Conservation (phyloP, 64 coral and sea anemone species). For the Dendronephthya gigantea region DNA sequence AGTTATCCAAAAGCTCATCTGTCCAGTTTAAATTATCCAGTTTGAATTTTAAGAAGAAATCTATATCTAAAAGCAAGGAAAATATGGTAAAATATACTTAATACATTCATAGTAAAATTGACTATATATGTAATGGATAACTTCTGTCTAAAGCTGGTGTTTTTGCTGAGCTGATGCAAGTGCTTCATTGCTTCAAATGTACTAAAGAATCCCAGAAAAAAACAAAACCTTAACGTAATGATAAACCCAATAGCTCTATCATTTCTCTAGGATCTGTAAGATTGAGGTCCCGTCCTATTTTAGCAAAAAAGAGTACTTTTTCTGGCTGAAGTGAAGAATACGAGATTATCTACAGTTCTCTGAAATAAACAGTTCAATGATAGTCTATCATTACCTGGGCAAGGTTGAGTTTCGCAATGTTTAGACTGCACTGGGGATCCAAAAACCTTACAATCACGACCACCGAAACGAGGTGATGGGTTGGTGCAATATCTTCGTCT, state of each 20-base stretch:
- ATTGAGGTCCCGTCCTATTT: too few species aligned
- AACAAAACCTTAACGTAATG: too few species aligned
- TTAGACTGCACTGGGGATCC: slow-evolving; percentile 2
- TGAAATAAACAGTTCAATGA: neutral
- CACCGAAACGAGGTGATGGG: slow-evolving; percentile 33
- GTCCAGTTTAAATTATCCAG: neutral
- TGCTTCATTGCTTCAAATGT: neutral
- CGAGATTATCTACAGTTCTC: too few species aligned
- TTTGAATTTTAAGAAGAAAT: neutral
- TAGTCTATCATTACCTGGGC: slow-evolving; percentile 36
- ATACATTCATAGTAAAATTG: neutral
- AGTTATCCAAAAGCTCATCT: neutral
- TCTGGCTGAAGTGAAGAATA: too few species aligned
- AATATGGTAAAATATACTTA: neutral
- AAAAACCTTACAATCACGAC: slow-evolving; percentile 30
- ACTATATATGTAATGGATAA: neutral
- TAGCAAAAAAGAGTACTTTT: too few species aligned
- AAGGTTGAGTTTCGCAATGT: slow-evolving; percentile 17
- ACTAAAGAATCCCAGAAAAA: neutral
- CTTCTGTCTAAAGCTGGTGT: too few species aligned
- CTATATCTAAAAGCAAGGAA: neutral
- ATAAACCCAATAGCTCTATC: too few species aligned
- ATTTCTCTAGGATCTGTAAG: too few species aligned
- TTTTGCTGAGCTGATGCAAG: too few species aligned
- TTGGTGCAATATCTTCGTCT: slow-evolving; percentile 41